These are phyloP conservation scores for Chymomyza procnemis DNA, from an alignment of 2,888 invertebrate species.

Conservation along the genomic window DNA sequence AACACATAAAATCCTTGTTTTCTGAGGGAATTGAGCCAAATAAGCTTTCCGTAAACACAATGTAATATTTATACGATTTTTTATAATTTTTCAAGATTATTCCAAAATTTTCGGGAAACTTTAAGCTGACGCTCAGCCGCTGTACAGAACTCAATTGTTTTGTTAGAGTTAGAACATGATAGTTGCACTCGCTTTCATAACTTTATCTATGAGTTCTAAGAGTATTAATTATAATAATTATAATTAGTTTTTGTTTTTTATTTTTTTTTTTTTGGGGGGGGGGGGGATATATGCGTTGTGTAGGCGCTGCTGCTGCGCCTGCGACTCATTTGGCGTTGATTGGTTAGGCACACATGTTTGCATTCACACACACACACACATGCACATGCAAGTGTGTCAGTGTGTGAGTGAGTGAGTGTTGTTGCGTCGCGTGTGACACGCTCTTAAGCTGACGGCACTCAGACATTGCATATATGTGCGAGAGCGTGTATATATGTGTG, in stretches of 20 bases:
- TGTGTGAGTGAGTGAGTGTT: constrained; percentile 29
- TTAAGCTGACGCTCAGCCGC: too few species aligned
- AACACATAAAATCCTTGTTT: too few species aligned
- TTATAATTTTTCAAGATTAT: too few species aligned
- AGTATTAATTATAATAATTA: background rate
- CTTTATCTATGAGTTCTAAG: too few species aligned
- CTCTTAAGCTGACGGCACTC: constrained; percentile 27
- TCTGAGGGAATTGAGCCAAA: too few species aligned
- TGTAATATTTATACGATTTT: too few species aligned
- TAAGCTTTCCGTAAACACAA: too few species aligned
- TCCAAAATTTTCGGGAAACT: too few species aligned
- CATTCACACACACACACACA: constrained; percentile 12
- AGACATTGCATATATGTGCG: background rate
- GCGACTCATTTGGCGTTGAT: constrained; percentile 54
- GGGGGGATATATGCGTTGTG: constrained; percentile 22
- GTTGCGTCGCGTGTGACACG: constrained; percentile 52
- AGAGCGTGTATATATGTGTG: background rate
- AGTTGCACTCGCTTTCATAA: too few species aligned
- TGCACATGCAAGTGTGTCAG: constrained; percentile 24
- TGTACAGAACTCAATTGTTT: too few species aligned
- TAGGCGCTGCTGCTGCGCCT: constrained; percentile 37
- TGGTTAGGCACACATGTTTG: constrained; percentile 42
- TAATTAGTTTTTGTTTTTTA: background rate
- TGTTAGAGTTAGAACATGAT: too few species aligned
- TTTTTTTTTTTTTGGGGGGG: too few species aligned